Percentiles rank a stretch among this genome's conserved stretches.
These are phyloP conservation scores for Brenthis ino DNA, from an alignment of 2,888 invertebrate genomes.

Conservation along the genomic window DNA sequence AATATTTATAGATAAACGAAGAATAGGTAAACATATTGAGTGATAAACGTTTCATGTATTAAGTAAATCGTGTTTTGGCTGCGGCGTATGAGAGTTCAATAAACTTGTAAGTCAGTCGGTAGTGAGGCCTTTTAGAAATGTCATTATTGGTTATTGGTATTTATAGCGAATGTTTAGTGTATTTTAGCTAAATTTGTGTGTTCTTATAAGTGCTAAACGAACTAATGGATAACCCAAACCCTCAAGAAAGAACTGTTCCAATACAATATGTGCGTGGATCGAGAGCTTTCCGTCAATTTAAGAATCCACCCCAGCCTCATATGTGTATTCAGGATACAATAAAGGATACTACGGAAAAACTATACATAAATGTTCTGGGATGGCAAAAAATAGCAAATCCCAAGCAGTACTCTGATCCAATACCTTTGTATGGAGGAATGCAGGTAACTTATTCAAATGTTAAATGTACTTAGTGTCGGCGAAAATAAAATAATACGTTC, in stretches of 20 bases:
- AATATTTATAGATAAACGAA: constrained; percentile 30
- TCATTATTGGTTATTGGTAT: constrained; percentile 60
- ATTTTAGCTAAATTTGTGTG: constrained; percentile 35
- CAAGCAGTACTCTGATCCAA: constrained; percentile 84
- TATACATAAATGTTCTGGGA: constrained; percentile 86
- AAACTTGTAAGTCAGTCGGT: constrained; percentile 64
- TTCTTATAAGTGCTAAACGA: constrained; percentile 43
- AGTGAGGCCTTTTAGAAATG: constrained; percentile 54
- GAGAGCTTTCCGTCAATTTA: constrained; percentile 85
- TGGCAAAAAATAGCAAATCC: constrained; percentile 88
- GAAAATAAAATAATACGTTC: background rate
- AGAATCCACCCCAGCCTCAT: constrained; percentile 89
- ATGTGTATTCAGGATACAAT: constrained; percentile 87
- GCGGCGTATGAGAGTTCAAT: constrained; percentile 64
- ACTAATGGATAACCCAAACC: constrained; percentile 73
- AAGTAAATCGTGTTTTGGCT: constrained; percentile 46
- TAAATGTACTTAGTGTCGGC: constrained; percentile 10
- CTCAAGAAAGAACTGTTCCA: constrained; percentile 72
- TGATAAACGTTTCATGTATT: constrained; percentile 27
- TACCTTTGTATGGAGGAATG: constrained; percentile 88
- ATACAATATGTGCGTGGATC: constrained; percentile 83
- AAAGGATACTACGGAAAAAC: constrained; percentile 81
- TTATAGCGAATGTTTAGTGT: constrained; percentile 57
- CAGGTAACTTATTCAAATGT: constrained; percentile 67
- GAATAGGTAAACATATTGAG: constrained; percentile 21